These are phyloP conservation scores for Bubo bubo DNA, from an alignment of 2,113 vertebrate species.

Conservation along the genomic window DNA sequence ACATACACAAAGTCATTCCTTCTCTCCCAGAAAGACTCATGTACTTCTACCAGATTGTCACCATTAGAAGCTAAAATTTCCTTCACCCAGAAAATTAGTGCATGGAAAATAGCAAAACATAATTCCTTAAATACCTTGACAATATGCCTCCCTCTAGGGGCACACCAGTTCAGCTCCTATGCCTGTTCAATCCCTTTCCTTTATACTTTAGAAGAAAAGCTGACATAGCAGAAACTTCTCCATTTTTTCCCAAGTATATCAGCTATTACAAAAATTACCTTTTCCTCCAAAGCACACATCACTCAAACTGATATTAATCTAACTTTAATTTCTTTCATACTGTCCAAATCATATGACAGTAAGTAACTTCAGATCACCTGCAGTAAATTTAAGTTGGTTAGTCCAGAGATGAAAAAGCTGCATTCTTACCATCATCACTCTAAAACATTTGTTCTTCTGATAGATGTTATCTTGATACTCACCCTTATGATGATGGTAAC, in stretches of 20 bases:
- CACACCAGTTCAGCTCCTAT: background rate
- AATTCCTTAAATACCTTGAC: background rate
- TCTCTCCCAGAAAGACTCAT: background rate
- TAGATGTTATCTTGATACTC: background rate
- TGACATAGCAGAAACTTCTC: background rate
- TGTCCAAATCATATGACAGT: background rate
- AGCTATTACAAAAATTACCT: background rate
- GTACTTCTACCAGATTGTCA: background rate
- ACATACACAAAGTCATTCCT: background rate
- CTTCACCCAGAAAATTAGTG: background rate
- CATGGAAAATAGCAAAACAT: background rate
- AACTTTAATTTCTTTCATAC: background rate
- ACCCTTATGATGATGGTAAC: background rate
- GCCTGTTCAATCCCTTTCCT: background rate
- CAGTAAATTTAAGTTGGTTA: background rate
- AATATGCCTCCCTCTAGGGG: background rate
- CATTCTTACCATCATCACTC: background rate
- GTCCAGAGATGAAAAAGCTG: background rate
- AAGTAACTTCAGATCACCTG: background rate
- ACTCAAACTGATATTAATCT: background rate
- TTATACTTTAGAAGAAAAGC: background rate
- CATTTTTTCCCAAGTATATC: background rate
- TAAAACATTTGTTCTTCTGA: background rate
- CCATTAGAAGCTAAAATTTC: background rate
- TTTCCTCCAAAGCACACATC: background rate